Base-by-base conservation (phyloP, 2,113 vertebrate genomes). In the Chaetodon trifascialis region DNA sequence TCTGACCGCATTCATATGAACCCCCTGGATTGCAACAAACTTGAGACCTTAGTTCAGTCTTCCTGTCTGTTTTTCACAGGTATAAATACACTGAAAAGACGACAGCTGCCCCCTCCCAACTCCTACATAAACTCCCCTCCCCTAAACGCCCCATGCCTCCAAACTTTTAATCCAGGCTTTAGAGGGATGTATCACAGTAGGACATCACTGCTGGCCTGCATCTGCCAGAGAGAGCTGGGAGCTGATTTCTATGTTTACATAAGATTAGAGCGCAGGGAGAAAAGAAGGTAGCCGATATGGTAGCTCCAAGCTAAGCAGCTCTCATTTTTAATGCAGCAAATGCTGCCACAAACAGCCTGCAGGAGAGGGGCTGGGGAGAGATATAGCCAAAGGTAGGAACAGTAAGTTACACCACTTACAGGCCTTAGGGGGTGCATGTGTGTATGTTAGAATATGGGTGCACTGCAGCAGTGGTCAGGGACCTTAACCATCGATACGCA, bases 171-270 rank as follows among this genome's bases (percentile, higher is more conserved):
- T 93, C 91, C 91, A 17, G 84, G 91, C 73, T 93, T 93, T 91
- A 73, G 84, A 76, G 74, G 80, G 79, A 85, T 87, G 79, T 92
- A 91, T 92, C 88, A 66, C 91, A 80, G 84, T 77, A 71, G 84
- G 86, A 91, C 89, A 85, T 88, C 89, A 82, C 83, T 88, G 89
- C 86, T 90, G 88, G 89, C 88, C 87, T 85, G 89, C 89, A 91
- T 90, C 87, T 87, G 86, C 86, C 87, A 71, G 81, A 84, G 83
- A 38, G 86, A 84, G 89, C 87, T 86, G 84, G 84, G 87, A 90
- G 92, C 88, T 88, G 88, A 89, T 90, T 90, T 88, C 86, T 91
- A 83, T 93, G 91, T 93, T 93, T 92, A 92, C 91, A 89, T 79
- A 89, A 93, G 91, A 93, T 93, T 92, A 92, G 85, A 90, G 91